These are phyloP conservation scores for Meandrusa payeni DNA, from an alignment of 2,888 invertebrate genomes.

Conservation along the genomic window DNA sequence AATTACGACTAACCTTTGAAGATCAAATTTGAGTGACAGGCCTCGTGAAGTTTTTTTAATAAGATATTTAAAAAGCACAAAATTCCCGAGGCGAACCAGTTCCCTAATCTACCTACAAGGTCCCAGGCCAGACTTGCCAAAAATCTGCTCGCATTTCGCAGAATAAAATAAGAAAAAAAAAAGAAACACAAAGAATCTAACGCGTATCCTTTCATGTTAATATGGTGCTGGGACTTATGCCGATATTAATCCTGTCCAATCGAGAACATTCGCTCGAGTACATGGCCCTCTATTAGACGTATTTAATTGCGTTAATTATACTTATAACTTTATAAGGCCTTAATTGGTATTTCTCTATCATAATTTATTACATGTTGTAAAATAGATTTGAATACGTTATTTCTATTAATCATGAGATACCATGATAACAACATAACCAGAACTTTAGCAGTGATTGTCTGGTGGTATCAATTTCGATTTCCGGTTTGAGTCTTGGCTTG, in stretches of 20 bases:
- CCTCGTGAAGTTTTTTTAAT: neutral
- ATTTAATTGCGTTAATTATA: too few species aligned
- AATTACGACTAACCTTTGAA: constrained; percentile 7
- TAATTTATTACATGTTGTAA: too few species aligned
- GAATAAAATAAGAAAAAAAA: constrained; percentile 20
- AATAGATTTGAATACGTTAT: too few species aligned
- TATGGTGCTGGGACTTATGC: constrained; percentile 11
- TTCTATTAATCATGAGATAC: too few species aligned
- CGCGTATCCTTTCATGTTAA: constrained; percentile 23
- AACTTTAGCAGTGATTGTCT: too few species aligned
- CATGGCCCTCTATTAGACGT: neutral
- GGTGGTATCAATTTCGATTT: too few species aligned
- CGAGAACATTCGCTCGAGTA: constrained; percentile 12
- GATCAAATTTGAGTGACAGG: constrained; percentile 17
- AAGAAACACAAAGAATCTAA: constrained; percentile 12
- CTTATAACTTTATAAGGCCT: too few species aligned
- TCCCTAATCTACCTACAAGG: constrained; percentile 21
- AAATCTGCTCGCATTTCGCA: constrained; percentile 23
- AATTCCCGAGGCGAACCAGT: constrained; percentile 11
- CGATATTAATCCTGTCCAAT: too few species aligned
- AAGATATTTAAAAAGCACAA: constrained; percentile 13
- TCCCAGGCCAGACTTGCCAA: constrained; percentile 17
- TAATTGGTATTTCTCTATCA: too few species aligned
- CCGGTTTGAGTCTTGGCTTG: too few species aligned
- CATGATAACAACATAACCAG: too few species aligned